Conservation (phyloP, 1,140 invertebrate species). For the Drosophila navojoa region DNA sequence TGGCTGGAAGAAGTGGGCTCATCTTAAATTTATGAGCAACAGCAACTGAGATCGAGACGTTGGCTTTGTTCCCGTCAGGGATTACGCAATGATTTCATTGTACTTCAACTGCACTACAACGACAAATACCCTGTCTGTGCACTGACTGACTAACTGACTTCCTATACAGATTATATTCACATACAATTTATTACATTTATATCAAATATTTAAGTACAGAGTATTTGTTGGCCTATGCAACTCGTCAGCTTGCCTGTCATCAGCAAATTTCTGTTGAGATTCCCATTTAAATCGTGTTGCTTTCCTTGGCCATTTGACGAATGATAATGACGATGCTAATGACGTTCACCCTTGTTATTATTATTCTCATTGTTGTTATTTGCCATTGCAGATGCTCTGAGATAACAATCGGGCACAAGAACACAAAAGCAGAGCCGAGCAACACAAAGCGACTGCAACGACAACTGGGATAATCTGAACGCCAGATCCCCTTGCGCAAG, state of each 20-base stretch:
- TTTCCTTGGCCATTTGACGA: background rate
- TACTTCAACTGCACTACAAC: background rate
- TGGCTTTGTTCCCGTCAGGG: background rate
- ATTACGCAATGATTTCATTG: constrained; percentile 11
- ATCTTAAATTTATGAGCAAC: constrained; percentile 39
- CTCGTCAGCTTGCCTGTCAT: background rate
- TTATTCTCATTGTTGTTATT: background rate
- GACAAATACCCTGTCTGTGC: background rate
- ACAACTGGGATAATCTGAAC: background rate
- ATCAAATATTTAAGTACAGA: no score
- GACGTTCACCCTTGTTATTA: background rate
- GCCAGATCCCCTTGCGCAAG: constrained; percentile 12
- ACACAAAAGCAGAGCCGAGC: constrained; percentile 5
- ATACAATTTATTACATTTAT: no score
- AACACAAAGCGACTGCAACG: constrained; percentile 1
- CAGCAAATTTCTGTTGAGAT: background rate
- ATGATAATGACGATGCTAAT: constrained; percentile 7
- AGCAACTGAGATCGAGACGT: constrained; percentile 9
- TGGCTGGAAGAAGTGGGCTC: background rate
- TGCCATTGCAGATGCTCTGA: constrained; percentile 56
- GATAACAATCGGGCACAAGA: constrained; percentile 3
- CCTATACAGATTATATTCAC: no score
- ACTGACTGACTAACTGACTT: no score
- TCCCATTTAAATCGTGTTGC: background rate
- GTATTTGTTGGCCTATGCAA: no score